Evolutionary conservation across 2,113 vertebrate genomes (phyloP).

Genomic region (Datnioides undecimradiatus): DNA sequence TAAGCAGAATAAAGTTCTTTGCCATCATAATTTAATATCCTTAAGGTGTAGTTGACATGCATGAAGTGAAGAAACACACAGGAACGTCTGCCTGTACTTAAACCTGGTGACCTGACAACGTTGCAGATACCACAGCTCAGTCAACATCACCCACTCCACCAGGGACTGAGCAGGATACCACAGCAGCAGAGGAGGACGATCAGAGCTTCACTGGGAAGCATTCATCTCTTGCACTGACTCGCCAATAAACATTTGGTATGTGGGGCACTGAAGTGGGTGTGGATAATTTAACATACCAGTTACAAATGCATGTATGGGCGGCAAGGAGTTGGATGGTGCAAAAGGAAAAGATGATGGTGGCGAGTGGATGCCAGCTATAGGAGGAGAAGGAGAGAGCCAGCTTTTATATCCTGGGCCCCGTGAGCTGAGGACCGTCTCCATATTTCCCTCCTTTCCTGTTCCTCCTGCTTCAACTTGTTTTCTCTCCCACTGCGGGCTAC

Average conservation of each 20-base stretch:
- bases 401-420: background rate
- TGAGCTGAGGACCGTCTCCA: background rate
- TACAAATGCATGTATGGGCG: background rate
- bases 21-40: no score
- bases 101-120: background rate
- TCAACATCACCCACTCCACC: no score
- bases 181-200: no score
- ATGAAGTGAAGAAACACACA: no score
- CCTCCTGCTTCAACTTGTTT: background rate
- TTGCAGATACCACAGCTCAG: no score
- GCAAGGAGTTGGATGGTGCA: background rate
- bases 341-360: background rate
- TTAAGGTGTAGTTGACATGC: no score
- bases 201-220: background rate
- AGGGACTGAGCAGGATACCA: no score
- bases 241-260: background rate
- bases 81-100: background rate
- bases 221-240: no score
- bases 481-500: conserved; percentile 7
- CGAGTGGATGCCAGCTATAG: background rate
- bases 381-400: background rate
- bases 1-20: no score
- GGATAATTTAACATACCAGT: background rate
- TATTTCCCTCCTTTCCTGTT: background rate
- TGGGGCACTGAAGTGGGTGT: background rate